Conservation (phyloP, 2,113 vertebrate species). For the Pithys albifrons region DNA sequence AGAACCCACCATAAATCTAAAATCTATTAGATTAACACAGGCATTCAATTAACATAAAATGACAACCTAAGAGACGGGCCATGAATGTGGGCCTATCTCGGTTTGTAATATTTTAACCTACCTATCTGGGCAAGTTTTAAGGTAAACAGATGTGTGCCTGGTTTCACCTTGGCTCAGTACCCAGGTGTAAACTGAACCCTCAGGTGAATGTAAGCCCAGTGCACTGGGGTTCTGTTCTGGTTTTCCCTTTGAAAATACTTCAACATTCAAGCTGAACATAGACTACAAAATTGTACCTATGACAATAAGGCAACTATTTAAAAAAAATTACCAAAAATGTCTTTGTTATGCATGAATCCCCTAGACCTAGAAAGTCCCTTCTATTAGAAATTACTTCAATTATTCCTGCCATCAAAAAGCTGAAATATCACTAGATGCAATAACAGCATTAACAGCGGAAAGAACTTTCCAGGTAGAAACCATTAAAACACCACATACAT, state of each 20-base stretch:
- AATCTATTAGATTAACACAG: constrained; percentile 81
- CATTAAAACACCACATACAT: accelerated
- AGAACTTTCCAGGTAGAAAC: background rate
- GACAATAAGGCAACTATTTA: background rate
- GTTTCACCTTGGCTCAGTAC: background rate
- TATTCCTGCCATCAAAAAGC: background rate
- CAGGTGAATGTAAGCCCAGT: background rate
- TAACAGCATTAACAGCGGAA: background rate
- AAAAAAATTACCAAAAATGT: background rate
- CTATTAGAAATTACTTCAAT: background rate
- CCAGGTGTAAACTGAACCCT: background rate
- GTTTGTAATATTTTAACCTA: constrained; percentile 52
- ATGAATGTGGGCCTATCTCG: background rate
- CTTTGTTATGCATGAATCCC: background rate
- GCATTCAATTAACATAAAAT: constrained; percentile 81
- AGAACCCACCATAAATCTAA: constrained; percentile 78
- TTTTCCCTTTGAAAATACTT: background rate
- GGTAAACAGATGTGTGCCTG: background rate
- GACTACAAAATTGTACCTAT: background rate
- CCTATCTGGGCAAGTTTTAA: background rate
- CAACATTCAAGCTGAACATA: background rate
- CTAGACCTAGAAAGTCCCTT: background rate
- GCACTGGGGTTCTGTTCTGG: background rate
- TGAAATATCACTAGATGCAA: background rate
- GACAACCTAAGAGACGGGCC: constrained; percentile 74